Conservation (phyloP, 1,140 invertebrate genomes). For the Samia ricini region DNA sequence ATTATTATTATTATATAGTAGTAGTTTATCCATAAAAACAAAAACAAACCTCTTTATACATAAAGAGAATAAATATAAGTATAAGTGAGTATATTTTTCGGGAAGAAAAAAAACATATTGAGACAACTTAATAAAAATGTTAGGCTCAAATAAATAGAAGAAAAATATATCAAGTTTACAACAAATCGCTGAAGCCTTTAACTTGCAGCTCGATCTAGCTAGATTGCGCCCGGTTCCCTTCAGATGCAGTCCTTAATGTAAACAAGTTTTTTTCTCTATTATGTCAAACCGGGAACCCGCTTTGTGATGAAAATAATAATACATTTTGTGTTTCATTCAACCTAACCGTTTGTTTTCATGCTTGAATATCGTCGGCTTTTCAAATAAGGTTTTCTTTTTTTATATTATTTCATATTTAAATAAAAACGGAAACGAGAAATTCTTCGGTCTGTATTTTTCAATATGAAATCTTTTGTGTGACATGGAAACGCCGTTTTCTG, state of each 20-base stretch:
- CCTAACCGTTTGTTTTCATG: constrained; percentile 6
- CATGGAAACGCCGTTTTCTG: neutral
- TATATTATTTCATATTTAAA: constrained; percentile 14
- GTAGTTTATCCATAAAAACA: no score
- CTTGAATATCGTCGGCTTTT: constrained; percentile 8
- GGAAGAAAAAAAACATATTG: no score
- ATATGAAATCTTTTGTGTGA: constrained; percentile 17
- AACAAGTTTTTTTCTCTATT: constrained; percentile 45
- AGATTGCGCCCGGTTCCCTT: constrained; percentile 36
- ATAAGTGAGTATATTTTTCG: no score
- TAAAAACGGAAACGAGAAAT: neutral
- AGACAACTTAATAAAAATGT: no score
- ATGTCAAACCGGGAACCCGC: constrained; percentile 35
- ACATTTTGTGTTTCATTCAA: constrained; percentile 21
- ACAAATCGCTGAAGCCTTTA: constrained; percentile 9
- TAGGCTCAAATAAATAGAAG: neutral
- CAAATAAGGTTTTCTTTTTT: constrained; percentile 11
- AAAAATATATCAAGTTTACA: neutral
- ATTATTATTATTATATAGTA: no score
- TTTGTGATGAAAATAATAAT: constrained; percentile 46
- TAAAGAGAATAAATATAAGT: no score
- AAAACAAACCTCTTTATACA: no score
- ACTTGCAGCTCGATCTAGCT: constrained; percentile 10
- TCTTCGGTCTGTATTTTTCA: constrained; percentile 9
- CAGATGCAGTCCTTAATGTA: constrained; percentile 41